These are phyloP conservation scores for Ectropis grisescens DNA, from an alignment of 1,140 invertebrate species.

Conservation along the genomic window DNA sequence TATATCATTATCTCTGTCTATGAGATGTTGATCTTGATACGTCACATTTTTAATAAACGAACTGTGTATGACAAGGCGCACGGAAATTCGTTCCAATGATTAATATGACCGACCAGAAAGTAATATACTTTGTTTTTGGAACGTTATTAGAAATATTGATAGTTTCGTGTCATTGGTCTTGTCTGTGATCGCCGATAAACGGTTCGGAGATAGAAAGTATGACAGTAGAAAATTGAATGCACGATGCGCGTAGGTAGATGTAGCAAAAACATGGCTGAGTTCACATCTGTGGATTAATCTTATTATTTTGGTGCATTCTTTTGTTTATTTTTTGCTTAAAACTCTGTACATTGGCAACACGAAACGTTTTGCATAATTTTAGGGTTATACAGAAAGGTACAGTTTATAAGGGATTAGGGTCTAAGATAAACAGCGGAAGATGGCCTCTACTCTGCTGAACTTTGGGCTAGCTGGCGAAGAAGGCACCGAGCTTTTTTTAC, in stretches of 20 bases:
- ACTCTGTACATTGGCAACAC: too few relatives aligned
- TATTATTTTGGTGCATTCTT: too few relatives aligned
- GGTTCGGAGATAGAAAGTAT: conserved; percentile 56
- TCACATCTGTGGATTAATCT: too few relatives aligned
- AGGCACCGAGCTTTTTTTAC: too few relatives aligned
- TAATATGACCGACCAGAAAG: conserved; percentile 61
- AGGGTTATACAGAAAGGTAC: too few relatives aligned
- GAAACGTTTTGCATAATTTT: too few relatives aligned
- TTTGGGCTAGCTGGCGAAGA: too few relatives aligned
- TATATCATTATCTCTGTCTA: conserved; percentile 35
- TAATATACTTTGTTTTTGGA: conserved; percentile 65
- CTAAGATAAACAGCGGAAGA: too few relatives aligned
- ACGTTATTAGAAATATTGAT: conserved; percentile 69
- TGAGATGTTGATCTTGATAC: conserved; percentile 69
- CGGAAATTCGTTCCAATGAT: conserved; percentile 67
- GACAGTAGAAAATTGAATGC: conserved; percentile 46
- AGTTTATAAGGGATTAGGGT: too few relatives aligned
- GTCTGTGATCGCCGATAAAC: conserved; percentile 63
- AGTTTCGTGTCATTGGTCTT: conserved; percentile 64
- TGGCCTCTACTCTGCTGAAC: too few relatives aligned
- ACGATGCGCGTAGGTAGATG: conserved; percentile 37
- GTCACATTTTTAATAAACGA: conserved; percentile 71
- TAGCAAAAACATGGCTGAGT: conserved; percentile 21
- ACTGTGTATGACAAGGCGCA: conserved; percentile 65
- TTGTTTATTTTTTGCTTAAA: too few relatives aligned